Base-by-base conservation (phyloP, 2,113 vertebrate species). In the Plectropomus leopardus region DNA sequence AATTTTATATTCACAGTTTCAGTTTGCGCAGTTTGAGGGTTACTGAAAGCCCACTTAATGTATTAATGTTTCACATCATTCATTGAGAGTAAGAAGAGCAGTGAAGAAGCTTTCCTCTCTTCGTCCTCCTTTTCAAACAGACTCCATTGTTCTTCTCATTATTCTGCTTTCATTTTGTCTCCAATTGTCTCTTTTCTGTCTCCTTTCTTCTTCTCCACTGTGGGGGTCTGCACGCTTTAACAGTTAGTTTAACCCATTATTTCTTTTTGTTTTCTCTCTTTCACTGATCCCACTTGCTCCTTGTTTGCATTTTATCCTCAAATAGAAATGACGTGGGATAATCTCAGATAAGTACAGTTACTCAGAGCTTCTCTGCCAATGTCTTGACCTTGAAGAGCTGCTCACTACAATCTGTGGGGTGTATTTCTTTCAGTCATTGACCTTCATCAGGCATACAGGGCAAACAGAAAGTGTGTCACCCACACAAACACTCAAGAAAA, bases 271-370 rank as follows among this genome's bases (percentile, higher is more conserved):
- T 21, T 11, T 28, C 21, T 48, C 24, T 30, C 42, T 17, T 4
- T 16, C 9, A 45, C 55, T 34, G 24, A 53, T 64, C 32, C 21
- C 7, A 7, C 57, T 48, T 44, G 72, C 60, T 36, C 32, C 54
- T 76, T 1, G 14, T 54, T 67, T 63, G 32, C 45, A 17, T 64
- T 76, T 86, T 74, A 65, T 89, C 68, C 76, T 53, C 19, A 32
- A 72, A 83, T 44, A 63, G 84, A 71, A 63, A 57, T 65, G 40
- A 87, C 85, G 72, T 50, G 82, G 61, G 69, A 70, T 92, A 71
- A 89, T 91, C 86, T 69, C 14, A 67, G 66, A 86, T 88, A 74
- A 86, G 70, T 23, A 24, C n/a, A 14, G 28, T 36, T 16, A 32
- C 16, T 40, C 58, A 44, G 14, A 64, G 23, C 30, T 69, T 36